Base-by-base conservation (phyloP, 2,797 vertebrate genomes). In the Microhierax caerulescens region DNA sequence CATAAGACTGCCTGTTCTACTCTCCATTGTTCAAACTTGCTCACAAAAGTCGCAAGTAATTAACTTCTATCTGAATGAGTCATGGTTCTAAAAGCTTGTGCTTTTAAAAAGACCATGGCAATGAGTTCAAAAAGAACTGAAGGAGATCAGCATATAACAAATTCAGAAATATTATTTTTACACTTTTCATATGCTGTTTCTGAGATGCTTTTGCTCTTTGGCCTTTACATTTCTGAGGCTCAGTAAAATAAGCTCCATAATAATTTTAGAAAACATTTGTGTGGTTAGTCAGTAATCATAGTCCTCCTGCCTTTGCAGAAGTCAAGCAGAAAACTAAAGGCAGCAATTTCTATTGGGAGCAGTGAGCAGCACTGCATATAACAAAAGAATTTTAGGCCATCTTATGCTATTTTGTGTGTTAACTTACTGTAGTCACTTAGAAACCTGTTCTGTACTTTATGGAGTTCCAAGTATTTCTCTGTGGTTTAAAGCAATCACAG, bases 51-150 rank as follows among this genome's bases (percentile, higher is more conserved):
- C 47, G 5, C 68, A 90, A 76, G 88, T 73, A 86, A 86, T 95
- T 95, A 90, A 92, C 59, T 88, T 88, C 57, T 73, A 65, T 64
- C 73, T 85, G 70, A 90, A 88, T 93, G 95, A 97, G 65, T 95
- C 96, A 92, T 28, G 43, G 36, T 77, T 93, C 70, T 84, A 88
- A 95, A 95, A 93, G 83, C 77, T 63, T 72, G 28, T 76, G 28
- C 73, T 94, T 95, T 96, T 67, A 45, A 37, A 91, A 79, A 77
- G 72, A 64, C 53, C 61, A 8, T 27, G 39, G 59, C 67, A 79
- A 53, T 65, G 59, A 83, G 47, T 78, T 92, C 61, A 82, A 39
- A 86, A 91, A 41, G 43, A 84, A n/a, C 28, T 56, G 59, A 50
- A 43, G 13, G 39, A 85, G 30, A 83, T 64, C 56, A 95, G 54